Conservation (phyloP, 2,113 vertebrate genomes). For the Empidonax alnorum region DNA sequence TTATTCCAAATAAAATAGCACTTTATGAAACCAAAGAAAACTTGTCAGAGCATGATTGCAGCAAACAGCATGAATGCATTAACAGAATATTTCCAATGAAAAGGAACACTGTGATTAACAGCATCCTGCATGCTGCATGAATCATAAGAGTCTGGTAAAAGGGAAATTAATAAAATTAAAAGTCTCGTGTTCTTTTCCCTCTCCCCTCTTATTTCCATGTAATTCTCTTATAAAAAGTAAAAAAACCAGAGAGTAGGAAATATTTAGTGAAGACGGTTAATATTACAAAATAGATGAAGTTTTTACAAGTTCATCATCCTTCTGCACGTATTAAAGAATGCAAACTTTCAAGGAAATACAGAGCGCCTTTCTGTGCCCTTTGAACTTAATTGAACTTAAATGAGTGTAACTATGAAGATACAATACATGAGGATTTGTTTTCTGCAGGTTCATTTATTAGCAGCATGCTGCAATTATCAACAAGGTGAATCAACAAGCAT, state of each 20-base stretch:
- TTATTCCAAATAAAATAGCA: not conserved
- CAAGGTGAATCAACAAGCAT: slow-evolving; percentile 77
- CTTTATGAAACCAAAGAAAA: not conserved
- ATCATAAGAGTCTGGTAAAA: not conserved
- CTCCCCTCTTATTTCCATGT: not conserved
- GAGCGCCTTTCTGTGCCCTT: slow-evolving; percentile 60
- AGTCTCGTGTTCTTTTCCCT: not conserved
- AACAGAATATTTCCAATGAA: not conserved
- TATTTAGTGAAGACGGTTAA: not conserved
- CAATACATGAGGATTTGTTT: slow-evolving; percentile 61
- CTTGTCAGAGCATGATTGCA: not conserved
- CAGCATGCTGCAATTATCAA: slow-evolving; percentile 70
- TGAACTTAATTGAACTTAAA: slow-evolving; percentile 49
- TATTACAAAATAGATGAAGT: not conserved
- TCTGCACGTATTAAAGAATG: not conserved
- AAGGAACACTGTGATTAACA: not conserved
- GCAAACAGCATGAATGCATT: not conserved
- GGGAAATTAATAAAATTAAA: not conserved
- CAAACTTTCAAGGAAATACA: slow-evolving; percentile 36
- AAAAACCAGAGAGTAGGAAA: not conserved
- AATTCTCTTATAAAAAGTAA: not conserved
- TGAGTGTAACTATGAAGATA: slow-evolving; percentile 58
- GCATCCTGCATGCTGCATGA: not conserved
- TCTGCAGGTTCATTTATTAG: slow-evolving; percentile 74
- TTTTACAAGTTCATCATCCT: not conserved